Base-by-base conservation (phyloP, 2,888 invertebrate genomes). In the Drosophila paramelanica region DNA sequence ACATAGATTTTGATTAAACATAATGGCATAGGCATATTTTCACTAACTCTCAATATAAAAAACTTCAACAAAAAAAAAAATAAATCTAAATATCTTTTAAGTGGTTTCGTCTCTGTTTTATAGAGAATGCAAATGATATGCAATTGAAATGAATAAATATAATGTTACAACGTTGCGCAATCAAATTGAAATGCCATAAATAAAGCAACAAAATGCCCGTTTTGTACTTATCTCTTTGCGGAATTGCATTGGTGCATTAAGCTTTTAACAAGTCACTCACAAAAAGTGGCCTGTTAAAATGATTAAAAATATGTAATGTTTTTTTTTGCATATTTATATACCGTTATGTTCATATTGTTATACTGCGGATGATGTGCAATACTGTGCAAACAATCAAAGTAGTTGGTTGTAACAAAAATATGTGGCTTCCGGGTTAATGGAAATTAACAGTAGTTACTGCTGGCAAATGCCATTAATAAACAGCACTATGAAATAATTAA, bases 371-470 rank as follows among this genome's bases (percentile, higher is more conserved):
- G 11, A 14, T 62, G 36, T 61, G 59, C 73, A 84, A 46, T 69
- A 71, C 67, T 65, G 81, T 42, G 78, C 75, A 84, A 70, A 78
- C 81, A 82, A 82, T 82, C 82, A 82, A 84, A 88, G 82, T 75
- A 68, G 66, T 71, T 67, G 68, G 38, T 33, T 31, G 51, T 53
- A 64, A 43, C 47, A 64, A 68, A 78, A 76, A 73, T 64, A 45
- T 10, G 49, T 47, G 45, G 67, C 67, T 67, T 67, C 61, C 67
- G 72, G 81, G 74, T 78, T 84, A 78, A 75, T 85, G 66, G 39
- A 75, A 61, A 68, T 62, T 42, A 50, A 82, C 81, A 88, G 85
- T 82, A 39, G 41, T 51, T 13, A 67, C 42, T 71, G 42, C 10
- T 41, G 3, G 14, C 1, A 31, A 41, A 17, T 14, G 17, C 14